Conservation (phyloP, 2,888 invertebrate species). For the Sthenelais limicola region DNA sequence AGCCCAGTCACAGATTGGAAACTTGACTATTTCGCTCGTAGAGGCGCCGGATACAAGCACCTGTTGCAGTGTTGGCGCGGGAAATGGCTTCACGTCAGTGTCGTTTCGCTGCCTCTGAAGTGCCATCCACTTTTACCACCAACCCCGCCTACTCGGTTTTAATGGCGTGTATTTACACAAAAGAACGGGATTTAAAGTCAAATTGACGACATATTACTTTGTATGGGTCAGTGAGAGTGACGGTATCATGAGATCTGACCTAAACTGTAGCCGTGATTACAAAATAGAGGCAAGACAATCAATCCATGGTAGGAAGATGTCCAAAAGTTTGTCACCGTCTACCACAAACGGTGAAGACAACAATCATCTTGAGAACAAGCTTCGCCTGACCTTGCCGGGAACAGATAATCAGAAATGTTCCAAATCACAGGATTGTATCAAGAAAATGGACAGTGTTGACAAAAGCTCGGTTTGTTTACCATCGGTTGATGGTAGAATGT, state of each 20-base stretch:
- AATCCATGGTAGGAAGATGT: constrained; percentile 32
- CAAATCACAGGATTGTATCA: constrained; percentile 10
- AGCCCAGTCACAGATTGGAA: too few species aligned
- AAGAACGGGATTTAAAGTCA: background rate
- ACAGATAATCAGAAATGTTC: constrained; percentile 21
- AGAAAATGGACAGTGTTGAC: constrained; percentile 25
- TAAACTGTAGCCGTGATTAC: background rate
- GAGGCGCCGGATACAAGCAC: too few species aligned
- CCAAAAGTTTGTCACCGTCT: constrained; percentile 37
- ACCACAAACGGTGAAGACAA: constrained; percentile 17
- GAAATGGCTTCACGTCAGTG: too few species aligned
- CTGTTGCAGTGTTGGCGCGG: too few species aligned
- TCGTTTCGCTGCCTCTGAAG: too few species aligned
- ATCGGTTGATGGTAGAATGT: background rate
- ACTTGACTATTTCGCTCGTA: too few species aligned
- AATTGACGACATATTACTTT: background rate
- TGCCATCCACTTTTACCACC: background rate
- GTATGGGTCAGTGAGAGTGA: constrained; percentile 3
- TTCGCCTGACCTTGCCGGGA: constrained; percentile 10
- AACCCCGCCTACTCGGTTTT: constrained; percentile 26
- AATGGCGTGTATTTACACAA: constrained; percentile 13
- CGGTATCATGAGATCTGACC: constrained; percentile 35
- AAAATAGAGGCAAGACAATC: constrained; percentile 39
- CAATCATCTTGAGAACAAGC: constrained; percentile 6
- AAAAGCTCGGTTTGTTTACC: background rate